phyloP scores from a whole-genome alignment of 2,888 invertebrate species.

The Muscina levida region DNA sequence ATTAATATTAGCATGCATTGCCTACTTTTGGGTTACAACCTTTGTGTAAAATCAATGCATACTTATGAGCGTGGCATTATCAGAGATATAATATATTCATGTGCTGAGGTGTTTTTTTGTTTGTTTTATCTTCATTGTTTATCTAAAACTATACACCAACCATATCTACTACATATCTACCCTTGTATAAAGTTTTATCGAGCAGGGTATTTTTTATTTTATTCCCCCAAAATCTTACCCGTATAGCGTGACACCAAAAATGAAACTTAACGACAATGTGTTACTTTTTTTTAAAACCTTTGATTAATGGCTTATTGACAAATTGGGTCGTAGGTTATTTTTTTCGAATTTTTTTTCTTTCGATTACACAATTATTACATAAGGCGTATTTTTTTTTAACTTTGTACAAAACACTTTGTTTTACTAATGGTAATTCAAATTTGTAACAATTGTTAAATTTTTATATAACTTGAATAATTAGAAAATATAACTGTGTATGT shows the following conservation, averaged over 20 bases:
- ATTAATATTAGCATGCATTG: neutral
- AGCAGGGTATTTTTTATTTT: constrained; percentile 1
- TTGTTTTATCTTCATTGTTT: constrained; percentile 20
- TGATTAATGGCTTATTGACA: constrained; percentile 36
- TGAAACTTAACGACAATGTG: constrained; percentile 31
- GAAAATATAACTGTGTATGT: neutral
- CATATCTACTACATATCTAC: no score
- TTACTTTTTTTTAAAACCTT: constrained; percentile 45
- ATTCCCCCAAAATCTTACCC: constrained; percentile 21
- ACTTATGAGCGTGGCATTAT: constrained; percentile 34
- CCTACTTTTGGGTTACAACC: constrained; percentile 51
- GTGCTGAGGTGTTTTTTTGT: no score
- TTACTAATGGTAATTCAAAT: constrained; percentile 21
- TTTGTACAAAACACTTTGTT: neutral
- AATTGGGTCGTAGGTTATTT: neutral
- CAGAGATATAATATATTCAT: no score
- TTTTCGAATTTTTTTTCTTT: constrained; percentile 18
- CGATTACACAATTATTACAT: constrained; percentile 61
- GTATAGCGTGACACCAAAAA: constrained; percentile 53
- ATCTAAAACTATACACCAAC: constrained; percentile 10
- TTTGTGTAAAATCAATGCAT: constrained; percentile 55
- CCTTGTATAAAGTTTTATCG: constrained; percentile 13
- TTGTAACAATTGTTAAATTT: constrained; percentile 14
- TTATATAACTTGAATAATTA: constrained; percentile 13
- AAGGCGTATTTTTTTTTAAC: constrained; percentile 47